Evolutionary conservation across 2,888 invertebrate genomes (phyloP).

Genomic region (Chrysolina americana): DNA sequence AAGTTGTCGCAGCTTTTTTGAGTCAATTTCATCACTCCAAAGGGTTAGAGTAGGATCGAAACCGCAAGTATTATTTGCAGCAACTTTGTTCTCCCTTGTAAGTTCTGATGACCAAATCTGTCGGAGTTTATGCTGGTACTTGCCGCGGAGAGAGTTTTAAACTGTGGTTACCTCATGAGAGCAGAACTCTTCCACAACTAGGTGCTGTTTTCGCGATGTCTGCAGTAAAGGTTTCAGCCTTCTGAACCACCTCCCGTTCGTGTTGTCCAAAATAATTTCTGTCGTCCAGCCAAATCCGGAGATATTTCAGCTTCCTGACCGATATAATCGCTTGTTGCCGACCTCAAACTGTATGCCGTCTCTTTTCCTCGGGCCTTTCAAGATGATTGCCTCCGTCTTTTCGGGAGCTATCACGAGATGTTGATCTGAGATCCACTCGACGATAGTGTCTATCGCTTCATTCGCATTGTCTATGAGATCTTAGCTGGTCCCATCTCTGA

Average conservation of each 20-base stretch:
- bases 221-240: not conserved
- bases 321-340: not conserved
- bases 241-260: too few species aligned
- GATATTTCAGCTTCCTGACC: constrained; percentile 21
- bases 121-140: too few species aligned
- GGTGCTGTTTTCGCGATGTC: not conserved
- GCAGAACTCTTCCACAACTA: too few species aligned
- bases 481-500: constrained; percentile 3
- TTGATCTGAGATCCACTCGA: constrained; percentile 19
- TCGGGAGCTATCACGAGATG: constrained; percentile 33
- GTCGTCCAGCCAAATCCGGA: constrained; percentile 27
- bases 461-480: constrained; percentile 20
- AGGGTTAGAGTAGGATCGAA: too few species aligned
- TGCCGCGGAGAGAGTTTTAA: too few species aligned
- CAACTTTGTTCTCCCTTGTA: too few species aligned
- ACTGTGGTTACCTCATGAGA: too few species aligned
- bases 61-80: too few species aligned
- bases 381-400: constrained; percentile 38
- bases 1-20: too few species aligned
- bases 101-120: too few species aligned
- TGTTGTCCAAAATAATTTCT: not conserved
- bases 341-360: too few species aligned
- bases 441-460: constrained; percentile 12
- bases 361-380: constrained; percentile 28
- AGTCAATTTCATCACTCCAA: too few species aligned